These are phyloP conservation scores for Drosophila rufa DNA, from an alignment of 1,140 invertebrate genomes.

Conservation along the genomic window DNA sequence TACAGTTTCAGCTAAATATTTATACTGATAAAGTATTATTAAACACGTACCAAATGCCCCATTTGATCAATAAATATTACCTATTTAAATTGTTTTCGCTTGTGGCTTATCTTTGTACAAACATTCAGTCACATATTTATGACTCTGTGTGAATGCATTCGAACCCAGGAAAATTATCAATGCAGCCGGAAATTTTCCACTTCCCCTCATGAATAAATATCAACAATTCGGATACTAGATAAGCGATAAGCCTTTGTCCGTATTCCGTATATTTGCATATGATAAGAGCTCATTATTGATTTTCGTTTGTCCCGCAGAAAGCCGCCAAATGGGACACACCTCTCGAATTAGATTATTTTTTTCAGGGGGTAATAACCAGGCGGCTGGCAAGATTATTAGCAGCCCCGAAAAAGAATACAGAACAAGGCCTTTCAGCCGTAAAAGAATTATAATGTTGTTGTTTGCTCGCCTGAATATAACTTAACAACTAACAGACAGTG, in stretches of 20 bases:
- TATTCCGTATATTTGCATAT: slow-evolving; percentile 70
- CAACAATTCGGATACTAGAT: slow-evolving; percentile 53
- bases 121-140: slow-evolving; percentile 20
- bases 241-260: slow-evolving; percentile 53
- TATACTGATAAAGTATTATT: background rate
- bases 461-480: slow-evolving; percentile 14
- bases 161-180: slow-evolving; percentile 18
- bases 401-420: slow-evolving; percentile 2
- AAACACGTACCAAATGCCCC: background rate
- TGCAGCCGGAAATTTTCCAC: slow-evolving; percentile 28
- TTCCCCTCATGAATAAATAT: slow-evolving; percentile 49
- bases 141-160: slow-evolving; percentile 28
- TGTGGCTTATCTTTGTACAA: slow-evolving; percentile 1
- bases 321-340: slow-evolving; percentile 48
- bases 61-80: slow-evolving; percentile 22
- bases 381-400: slow-evolving; percentile 43
- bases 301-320: slow-evolving; percentile 30
- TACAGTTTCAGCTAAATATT: background rate
- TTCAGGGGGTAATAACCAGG: slow-evolving; percentile 22
- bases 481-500: slow-evolving; percentile 2
- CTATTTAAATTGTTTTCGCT: slow-evolving; percentile 13
- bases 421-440: slow-evolving; percentile 30
- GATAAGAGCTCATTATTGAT: slow-evolving; percentile 74
- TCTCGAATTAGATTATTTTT: slow-evolving; percentile 32
- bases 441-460: slow-evolving; percentile 30